Evolutionary conservation across 2,888 invertebrate species (phyloP), one percentile per base, ranked within the genome.

Genomic region (Loripinus fragilis): DNA sequence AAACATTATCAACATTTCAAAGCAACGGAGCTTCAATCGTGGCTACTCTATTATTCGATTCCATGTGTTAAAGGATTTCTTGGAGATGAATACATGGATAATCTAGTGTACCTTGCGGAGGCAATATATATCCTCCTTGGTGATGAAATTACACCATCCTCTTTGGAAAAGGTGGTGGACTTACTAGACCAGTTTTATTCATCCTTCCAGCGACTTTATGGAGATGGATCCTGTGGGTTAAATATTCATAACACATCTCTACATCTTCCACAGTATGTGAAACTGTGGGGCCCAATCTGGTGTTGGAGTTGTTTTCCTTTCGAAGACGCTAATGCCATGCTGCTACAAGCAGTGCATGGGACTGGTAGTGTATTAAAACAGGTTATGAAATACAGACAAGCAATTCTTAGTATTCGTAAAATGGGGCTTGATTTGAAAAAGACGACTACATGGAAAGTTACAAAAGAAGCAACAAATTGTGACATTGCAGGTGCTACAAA

Each of bases 21-120:
- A 74, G 85, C 85, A 42, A 83, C 83, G 23, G 86, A 86, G 64
- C 66, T 85, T 8, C 85, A 83, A 71, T 48, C 80, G 23, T 86
- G 75, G 65, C 76, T 86, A 12, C 48, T 86, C 15, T 83, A 67
- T 60, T 83, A 83, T 71, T 28, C 52, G 12, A 12, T 85, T 23
- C 83, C 82, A 50, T 85, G 86, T 66, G 23, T 86, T 20, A 41
- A 52, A 64, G 82, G 80, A 23, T 72, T 81, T 71, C 68, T 77
- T 7, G 48, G 35, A 23, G 81, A 83, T 1, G 68, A 35, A 45
- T 86, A 80, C 33, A 48, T 85, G 23, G 52, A 78, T 17, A 76
- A 85, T 70, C 74, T 81, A 33, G 64, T 66, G 5, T 50, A 60
- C 7, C 66, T 85, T 15, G 78, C 81, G 10, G 83, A 86, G 55